Evolutionary conservation across 2,113 vertebrate species (phyloP), one percentile per base, ranked within the genome.

Genomic region (Taurulus bubalis): DNA sequence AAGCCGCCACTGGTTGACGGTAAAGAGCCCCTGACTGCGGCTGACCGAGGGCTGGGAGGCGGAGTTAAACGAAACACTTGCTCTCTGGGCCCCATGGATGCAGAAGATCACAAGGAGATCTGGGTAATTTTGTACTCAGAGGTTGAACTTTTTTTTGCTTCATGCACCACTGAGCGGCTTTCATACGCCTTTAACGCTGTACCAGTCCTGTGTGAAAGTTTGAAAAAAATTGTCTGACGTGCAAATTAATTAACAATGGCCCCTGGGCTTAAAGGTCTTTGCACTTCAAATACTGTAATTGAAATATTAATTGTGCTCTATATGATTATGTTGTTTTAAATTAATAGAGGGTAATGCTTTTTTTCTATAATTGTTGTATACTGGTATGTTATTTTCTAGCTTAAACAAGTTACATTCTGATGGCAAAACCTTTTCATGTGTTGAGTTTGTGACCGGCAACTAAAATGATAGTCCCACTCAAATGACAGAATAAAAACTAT

Each of bases 401-500:
- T n/a, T 10, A 53, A 53, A n/a, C 6, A 51, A 24, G 53, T 26
- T 24, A 55, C 53, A 55, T 55, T 24, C 4, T 26, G 24, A 24
- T 55, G n/a, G 15, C 32, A 22, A 58, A 72, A 56, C 4, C 66
- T 65, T 59, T 34, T 38, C 12, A 7, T 58, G 26, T 16, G 26
- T 18, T 12, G 16, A 64, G 59, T 80, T 75, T 83, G 60, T 66
- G 8, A 66, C 64, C 6, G 3, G 1, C 14, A 40, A 56, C 66
- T 28, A 24, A 85, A 63, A 81, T 79, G 72, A 83, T 75, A 81
- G 87, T 77, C 20, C 40, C 20, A 30, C 47, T 78, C 28, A 72
- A 73, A 87, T 75, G 66, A 85, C 73, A 49, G 56, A 83, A 53
- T 86, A 73, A 89, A 86, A 87, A 64, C 49, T 55, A 59, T 84